Base-by-base conservation (phyloP, 2,797 vertebrate genomes). In the Acipenser transmontanus region DNA sequence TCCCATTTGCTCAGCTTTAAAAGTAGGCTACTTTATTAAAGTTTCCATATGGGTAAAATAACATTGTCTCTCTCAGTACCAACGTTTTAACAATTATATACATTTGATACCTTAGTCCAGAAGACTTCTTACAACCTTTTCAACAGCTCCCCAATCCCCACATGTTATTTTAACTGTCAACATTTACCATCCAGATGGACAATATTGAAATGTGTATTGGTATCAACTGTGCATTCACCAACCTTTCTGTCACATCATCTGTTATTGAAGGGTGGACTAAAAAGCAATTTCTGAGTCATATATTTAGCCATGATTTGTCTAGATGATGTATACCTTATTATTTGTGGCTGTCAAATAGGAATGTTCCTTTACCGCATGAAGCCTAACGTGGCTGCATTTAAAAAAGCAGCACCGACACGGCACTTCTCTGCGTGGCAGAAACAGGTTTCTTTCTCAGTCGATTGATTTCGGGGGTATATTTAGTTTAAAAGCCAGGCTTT, bases 351-450 rank as follows among this genome's bases (percentile, higher is more conserved):
- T 17, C n/a, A 59, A n/a, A 57, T 5, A 69, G 64, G 59, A 62
- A 69, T 66, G 60, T 56, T 56, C 52, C 17, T 56, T 51, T 64
- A 47, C 54, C 66, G 67, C 48, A 65, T 49, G 66, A 8, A 63
- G 4, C 11, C 11, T 47, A 7, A 60, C 59, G 61, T n/a, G 65
- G 17, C 57, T 14, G 20, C 34, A 57, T 47, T 7, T 70, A 63
- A 50, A 57, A 47, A 34, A 56, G 47, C 64, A 49, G 14, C 11
- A 56, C 52, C 47, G 12, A 49, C 61, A 59, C 17, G 10, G 54
- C 65, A 59, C 20, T 59, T 50, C 12, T 56, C 12, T 14, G 9
- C 50, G 47, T 63, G 64, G 63, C 52, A 66, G 47, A 9, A 12
- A 8, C 9, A 47, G 61, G 9, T 62, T 62, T 47, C 10, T 34